Conservation (phyloP, 2,113 vertebrate species). For the Gopherus evgoodei region DNA sequence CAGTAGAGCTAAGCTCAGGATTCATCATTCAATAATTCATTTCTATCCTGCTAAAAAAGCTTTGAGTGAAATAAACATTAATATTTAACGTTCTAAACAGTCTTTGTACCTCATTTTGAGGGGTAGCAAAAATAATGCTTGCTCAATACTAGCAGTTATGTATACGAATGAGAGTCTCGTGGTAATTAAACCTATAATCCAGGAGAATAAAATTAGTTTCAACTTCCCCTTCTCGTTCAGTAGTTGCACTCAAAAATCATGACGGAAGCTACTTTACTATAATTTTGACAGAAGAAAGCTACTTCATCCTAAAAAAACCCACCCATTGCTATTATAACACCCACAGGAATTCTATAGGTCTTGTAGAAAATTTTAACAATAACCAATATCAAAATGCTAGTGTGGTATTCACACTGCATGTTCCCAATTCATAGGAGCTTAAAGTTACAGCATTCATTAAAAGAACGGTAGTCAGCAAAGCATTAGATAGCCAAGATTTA, state of each 20-base stretch:
- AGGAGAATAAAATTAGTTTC: conserved; percentile 56
- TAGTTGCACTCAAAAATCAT: conserved; percentile 50
- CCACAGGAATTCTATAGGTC: background rate
- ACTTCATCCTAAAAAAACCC: background rate
- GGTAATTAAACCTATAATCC: conserved; percentile 43
- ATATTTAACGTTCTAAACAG: conserved; percentile 10
- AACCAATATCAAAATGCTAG: background rate
- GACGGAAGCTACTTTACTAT: background rate
- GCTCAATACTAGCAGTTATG: conserved; percentile 16
- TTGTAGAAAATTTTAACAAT: background rate
- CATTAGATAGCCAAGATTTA: background rate
- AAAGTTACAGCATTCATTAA: background rate
- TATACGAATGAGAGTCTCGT: conserved; percentile 33
- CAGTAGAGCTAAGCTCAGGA: background rate
- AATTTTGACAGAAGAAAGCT: background rate
- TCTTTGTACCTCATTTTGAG: conserved; percentile 5
- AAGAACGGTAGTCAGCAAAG: background rate
- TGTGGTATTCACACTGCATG: background rate
- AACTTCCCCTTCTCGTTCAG: conserved; percentile 49
- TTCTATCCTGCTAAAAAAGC: background rate
- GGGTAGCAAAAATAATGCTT: conserved; percentile 18
- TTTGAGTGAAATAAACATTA: background rate
- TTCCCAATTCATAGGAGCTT: background rate
- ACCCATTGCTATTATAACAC: background rate
- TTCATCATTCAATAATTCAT: background rate